Evolutionary conservation across 1,140 invertebrate species (phyloP), one percentile per base, ranked within the genome.

Genomic region (Archegozetes longisetosus): DNA sequence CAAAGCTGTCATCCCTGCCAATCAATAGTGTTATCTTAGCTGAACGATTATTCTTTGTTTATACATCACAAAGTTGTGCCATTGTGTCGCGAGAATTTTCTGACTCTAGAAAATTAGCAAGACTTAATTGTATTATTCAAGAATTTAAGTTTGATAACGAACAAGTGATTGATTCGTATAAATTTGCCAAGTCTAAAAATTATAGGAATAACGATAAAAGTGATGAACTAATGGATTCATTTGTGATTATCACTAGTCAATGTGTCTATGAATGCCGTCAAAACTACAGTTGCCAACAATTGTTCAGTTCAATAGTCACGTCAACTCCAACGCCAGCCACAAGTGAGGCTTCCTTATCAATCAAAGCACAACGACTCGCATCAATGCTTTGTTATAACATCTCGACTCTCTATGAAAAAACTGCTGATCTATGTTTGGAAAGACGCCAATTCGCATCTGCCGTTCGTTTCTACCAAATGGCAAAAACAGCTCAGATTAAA

Each of bases 391-490:
- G 70, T 26, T 71, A 86, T 4, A 81, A 84, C 68, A 72, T 82
- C 14, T 79, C 82, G 66, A 76, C 79, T 58, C 73, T 86, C 50
- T 77, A 85, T 59, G 84, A 86, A 73, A 74, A 76, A 66, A 82
- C 82, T 24, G 84, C 83, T 23, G 84, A 86, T 71, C 75, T 80
- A 65, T 73, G 83, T 63, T 71, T 87, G 53, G 72, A 76, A 3
- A 77, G 79, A 55, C 77, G 79, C 46, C 75, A 80, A 57, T 81
- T 82, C 65, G 74, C 78, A 49, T 78, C 78, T 67, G 83, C 84
- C 1, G 74, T 84, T 61, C 73, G 80, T 59, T 74, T 85, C 1
- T 86, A 84, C 69, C 82, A 82, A 71, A 73, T 84, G 59, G 82
- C 84, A 0, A 81, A 81, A 68, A 82, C 84, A 65, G 74, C 78